Base-by-base conservation (phyloP, 1,140 invertebrate species). In the Aleiodes sp. region DNA sequence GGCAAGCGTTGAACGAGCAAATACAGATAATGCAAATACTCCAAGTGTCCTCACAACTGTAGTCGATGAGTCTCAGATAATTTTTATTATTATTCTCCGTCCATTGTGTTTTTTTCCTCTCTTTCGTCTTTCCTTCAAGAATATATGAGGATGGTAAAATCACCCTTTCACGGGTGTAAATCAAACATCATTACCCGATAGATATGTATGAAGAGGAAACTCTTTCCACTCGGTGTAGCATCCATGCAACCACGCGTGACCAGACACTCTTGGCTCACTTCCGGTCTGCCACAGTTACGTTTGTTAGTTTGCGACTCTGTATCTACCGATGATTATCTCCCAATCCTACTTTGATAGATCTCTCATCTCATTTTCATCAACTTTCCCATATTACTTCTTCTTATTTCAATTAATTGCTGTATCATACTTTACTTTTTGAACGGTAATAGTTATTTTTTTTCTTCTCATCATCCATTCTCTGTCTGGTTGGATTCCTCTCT, bases 111-210 rank as follows among this genome's bases (percentile, higher is more conserved):
- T 33, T 41, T 31, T 14, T 21, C 14, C 21, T 4, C 14, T 56
- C 29, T 33, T 21, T 33, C 33, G n/a, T 61, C 33, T 61, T 61
- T 61, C 59, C 28, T 14, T 16, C 33, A 14, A 14, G 29, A 28
- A n/a, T 29, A 67, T 46, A 46, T 46, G 41, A 16, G 21, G 28
- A 28, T 41, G 21, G 46, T 56, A 68, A 63, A 68, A 68, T 68
- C 19, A 14, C 41, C 21, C 56, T 28, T 31, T 24, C 28, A 61
- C 28, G 56, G 29, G 29, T 28, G 65, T 68, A 68, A 68, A 68
- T 68, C 57, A 68, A 68, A 68, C 57, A 68, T 68, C 56, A 68
- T 68, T 68, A 35, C 28, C n/a, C 21, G 57, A 68, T 33, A 68
- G 37, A 68, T 61, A 19, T 21, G 41, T 46, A 46, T 21, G 46